Evolutionary conservation across 1,140 invertebrate species (phyloP), one percentile per base, ranked within the genome.

Genomic region (Diabrotica virgifera): DNA sequence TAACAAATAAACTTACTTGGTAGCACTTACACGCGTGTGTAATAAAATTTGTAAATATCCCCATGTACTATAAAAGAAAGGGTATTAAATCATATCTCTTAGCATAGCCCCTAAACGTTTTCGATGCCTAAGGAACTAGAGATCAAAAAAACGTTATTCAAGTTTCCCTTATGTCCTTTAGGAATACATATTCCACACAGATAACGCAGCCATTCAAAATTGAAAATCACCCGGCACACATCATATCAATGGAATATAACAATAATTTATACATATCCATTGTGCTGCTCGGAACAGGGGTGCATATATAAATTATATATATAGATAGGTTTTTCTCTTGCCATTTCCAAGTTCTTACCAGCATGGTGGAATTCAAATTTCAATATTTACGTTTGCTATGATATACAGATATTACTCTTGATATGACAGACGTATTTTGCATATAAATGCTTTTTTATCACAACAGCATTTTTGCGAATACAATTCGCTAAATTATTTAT

Each of bases 371-470:
- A 46, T 46, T 46, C 40, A 46, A 46, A 46, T 10, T 46, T 46
- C 40, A 46, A 46, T 46, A 46, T 46, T 46, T 46, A 46, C 40
- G 40, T 46, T 46, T 46, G 40, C 40, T 46, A 46, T 46, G 40
- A 46, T 46, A 46, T 46, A 46, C 40, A 46, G 40, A 46, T 46
- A 46, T 46, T 46, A 46, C 40, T n/a, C 40, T 46, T 46, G 40
- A 46, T 46, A n/a, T 46, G 40, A 46, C 40, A 46, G 40, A 46
- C 40, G 40, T 46, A 10, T 46, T 46, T 46, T 46, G 40, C 40
- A 46, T 46, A 46, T 46, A 46, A 46, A 46, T 46, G 40, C 8
- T 46, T 46, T 46, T 46, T 46, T 46, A 46, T 46, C 40, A 46
- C 40, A 46, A 46, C n/a, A 46, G 40, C 40, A 46, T 6, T 46